Base-by-base conservation (phyloP, 2,888 invertebrate genomes). In the Archips crataeganus region DNA sequence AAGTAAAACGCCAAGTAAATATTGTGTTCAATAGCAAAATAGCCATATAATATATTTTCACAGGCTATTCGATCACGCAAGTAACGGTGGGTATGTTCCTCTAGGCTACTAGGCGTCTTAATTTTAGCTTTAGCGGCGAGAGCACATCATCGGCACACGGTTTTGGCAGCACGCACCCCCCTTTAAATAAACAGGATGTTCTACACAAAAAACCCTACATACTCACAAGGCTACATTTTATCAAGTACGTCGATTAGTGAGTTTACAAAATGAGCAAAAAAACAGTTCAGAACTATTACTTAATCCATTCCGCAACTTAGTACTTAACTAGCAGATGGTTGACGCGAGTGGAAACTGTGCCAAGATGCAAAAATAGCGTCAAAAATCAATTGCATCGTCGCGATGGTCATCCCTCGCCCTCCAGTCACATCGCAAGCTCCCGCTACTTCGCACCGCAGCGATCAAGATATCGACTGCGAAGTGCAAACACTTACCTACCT, bases 321-420 rank as follows among this genome's bases (percentile, higher is more conserved):
- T 75, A 76, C 63, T 74, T 75, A 71, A 59, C 34, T 65, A 51
- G 61, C 74, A 74, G 70, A 79, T 75, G 74, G 78, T 78, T 71
- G 79, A 78, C 77, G 76, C 77, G 75, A 77, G 78, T 77, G 79
- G 81, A 87, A 88, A 84, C 85, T 85, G 88, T 89, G 90, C 87
- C 90, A 88, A 87, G 85, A 88, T 88, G 83, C 90, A 89, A 91
- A 92, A 93, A 93, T 93, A 93, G 89, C 87, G 78, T 81, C 84
- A 82, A 90, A 92, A 93, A 93, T 93, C 92, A 92, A 94, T 94
- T 89, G 87, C 84, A 84, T 80, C 80, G 87, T 79, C 84, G 83
- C 84, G 84, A 82, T 84, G 84, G 83, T 84, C 83, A 84, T 82
- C 81, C 82, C 85, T 84, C 83, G 79, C 79, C 81, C 82, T 87